A percentile compares a stretch with the other conserved stretches of the same genome.
phyloP scores from a whole-genome alignment of 2,797 vertebrate species.

The Pipistrellus kuhlii region DNA sequence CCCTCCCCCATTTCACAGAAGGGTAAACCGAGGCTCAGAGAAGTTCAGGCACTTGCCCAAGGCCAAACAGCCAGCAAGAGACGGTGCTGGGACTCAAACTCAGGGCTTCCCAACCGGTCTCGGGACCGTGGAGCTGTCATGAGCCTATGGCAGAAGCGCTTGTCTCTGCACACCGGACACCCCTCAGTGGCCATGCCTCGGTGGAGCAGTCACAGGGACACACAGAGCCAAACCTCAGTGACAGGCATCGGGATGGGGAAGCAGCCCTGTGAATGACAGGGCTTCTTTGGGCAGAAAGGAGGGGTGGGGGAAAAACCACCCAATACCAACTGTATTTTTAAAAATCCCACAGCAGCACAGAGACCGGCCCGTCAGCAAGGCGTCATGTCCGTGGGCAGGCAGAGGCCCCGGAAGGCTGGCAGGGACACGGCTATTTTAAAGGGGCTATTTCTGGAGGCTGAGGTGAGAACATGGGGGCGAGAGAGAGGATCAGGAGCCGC shows the following conservation, averaged over 20 bases:
- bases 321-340: constrained; percentile 40
- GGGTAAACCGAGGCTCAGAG: not conserved
- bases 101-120: not conserved
- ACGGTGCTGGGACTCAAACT: fast-evolving
- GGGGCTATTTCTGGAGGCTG: constrained; percentile 79
- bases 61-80: not conserved
- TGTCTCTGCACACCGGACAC: not conserved
- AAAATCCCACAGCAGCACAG: constrained; percentile 23
- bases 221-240: not conserved
- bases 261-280: not conserved
- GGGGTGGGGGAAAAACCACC: not conserved
- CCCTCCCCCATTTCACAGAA: not conserved
- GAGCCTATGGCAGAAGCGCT: not conserved
- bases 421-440: constrained; percentile 69
- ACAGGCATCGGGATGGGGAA: not conserved
- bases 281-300: not conserved
- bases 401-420: constrained; percentile 53
- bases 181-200: fast-evolving
- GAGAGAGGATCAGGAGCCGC: constrained; percentile 40
- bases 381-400: constrained; percentile 69
- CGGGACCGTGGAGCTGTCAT: fast-evolving
- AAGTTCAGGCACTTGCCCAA: not conserved
- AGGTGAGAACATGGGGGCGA: constrained; percentile 72
- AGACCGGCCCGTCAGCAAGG: not conserved
- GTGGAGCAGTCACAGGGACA: fast-evolving